A percentile compares a stretch with the other conserved stretches of the same genome.
Conservation (phyloP, 2,113 vertebrate genomes). For the Elephas maximus region DNA sequence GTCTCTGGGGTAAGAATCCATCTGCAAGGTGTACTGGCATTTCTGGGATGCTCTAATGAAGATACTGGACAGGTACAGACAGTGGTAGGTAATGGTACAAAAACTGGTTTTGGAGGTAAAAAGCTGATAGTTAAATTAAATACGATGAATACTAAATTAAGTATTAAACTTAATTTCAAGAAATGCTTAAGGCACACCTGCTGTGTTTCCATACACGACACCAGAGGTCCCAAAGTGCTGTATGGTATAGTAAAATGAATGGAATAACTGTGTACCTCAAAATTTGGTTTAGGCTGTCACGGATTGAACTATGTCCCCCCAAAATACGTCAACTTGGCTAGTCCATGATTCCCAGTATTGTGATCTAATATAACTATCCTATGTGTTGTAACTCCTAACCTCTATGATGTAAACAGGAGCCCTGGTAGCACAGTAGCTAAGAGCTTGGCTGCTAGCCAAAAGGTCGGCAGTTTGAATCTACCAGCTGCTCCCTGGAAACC, state of each 20-base stretch:
- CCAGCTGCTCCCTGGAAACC: too few species aligned
- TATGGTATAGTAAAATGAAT: fast-evolving
- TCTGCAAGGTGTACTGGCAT: not conserved
- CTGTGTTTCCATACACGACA: not conserved
- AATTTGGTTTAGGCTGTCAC: not conserved
- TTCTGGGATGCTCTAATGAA: not conserved
- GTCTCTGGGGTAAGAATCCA: not conserved
- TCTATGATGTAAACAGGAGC: too few species aligned
- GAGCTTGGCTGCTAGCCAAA: too few species aligned
- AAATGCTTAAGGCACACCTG: not conserved
- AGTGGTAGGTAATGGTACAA: not conserved
- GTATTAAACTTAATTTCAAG: slow-evolving; percentile 13
- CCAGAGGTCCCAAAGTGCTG: too few species aligned
- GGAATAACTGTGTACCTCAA: not conserved
- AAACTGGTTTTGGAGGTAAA: not conserved
- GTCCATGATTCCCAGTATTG: too few species aligned
- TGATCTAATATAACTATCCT: too few species aligned
- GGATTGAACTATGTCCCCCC: too few species aligned
- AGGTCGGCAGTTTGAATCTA: too few species aligned
- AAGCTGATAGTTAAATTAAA: not conserved
- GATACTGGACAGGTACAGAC: not conserved
- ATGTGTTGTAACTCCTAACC: too few species aligned
- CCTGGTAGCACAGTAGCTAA: too few species aligned
- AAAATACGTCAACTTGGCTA: too few species aligned
- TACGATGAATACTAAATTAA: not conserved